Base-by-base conservation (phyloP, 1,140 invertebrate genomes). In the Ptiloglossa arizonensis region DNA sequence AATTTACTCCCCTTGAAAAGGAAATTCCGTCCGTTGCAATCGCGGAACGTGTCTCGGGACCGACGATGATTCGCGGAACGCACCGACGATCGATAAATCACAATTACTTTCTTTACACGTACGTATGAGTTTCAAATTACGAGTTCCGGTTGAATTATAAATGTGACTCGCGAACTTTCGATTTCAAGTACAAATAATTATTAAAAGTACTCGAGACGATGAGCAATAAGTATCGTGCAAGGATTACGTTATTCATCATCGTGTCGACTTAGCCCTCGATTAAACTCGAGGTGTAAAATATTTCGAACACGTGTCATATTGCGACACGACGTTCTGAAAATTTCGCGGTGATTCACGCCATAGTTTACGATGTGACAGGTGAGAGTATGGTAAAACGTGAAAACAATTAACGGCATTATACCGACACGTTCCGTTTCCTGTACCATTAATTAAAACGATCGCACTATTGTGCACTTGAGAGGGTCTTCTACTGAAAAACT, bases 371-470 rank as follows among this genome's bases (percentile, higher is more conserved):
- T 27, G 6, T 5, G 38, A 54, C 24, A 29, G 38, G 44, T 11
- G 19, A 27, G 50, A 50, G n/a, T 50, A 62, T 29, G 56, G 17
- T n/a, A 38, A 48, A 38, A 24, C 41, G 11, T 38, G 62, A 54
- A 44, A 44, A 19, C 35, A 74, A 66, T 74, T 56, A 74, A n/a
- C 44, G 19, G 35, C 19, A 48, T 74, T 64, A 41, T 11, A 52
- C 13, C 27, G 46, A 35, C 22, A n/a, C 48, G 70, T 72, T 50
- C 44, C n/a, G 44, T 24, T 72, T 38, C 70, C 48, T 50, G 57
- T 5, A 13, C 32, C 57, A 63, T 72, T 72, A 72, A 73, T n/a
- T 15, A 5, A 24, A 29, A 54, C 60, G 71, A 54, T 64, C 71
- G n/a, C 64, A 17, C 19, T 22, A 35, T 64, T 29, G 29, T 64